Conservation (phyloP, 2,888 invertebrate species). For the Xestia xanthographa region DNA sequence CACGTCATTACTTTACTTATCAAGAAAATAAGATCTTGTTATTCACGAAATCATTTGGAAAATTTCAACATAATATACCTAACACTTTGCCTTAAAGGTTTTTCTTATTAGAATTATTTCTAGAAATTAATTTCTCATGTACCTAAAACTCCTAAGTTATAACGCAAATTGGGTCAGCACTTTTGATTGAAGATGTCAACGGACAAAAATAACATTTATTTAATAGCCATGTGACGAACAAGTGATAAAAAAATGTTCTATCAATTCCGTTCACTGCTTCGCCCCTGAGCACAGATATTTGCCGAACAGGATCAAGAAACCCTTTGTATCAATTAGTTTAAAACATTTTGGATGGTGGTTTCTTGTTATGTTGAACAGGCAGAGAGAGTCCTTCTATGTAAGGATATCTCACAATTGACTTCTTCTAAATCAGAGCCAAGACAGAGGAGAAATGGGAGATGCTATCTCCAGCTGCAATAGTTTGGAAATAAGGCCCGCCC, state of each 20-base stretch:
- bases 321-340: neutral
- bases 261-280: neutral
- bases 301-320: neutral
- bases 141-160: neutral
- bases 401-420: neutral
- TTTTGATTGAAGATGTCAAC: neutral
- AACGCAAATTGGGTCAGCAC: neutral
- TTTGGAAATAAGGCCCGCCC: neutral
- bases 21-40: slow-evolving; percentile 29
- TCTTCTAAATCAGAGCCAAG: neutral
- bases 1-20: slow-evolving; percentile 30
- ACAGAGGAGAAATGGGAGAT: neutral
- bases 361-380: neutral
- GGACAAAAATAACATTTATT: neutral
- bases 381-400: neutral
- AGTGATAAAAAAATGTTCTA: neutral
- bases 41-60: slow-evolving; percentile 12
- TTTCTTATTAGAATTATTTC: neutral
- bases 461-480: neutral
- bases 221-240: neutral
- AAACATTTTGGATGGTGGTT: neutral
- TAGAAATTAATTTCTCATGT: neutral
- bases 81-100: slow-evolving; percentile 1
- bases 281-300: neutral
- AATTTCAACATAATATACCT: slow-evolving; percentile 4